Conservation (phyloP, 2,113 vertebrate genomes). For the Peucedramus taeniatus region DNA sequence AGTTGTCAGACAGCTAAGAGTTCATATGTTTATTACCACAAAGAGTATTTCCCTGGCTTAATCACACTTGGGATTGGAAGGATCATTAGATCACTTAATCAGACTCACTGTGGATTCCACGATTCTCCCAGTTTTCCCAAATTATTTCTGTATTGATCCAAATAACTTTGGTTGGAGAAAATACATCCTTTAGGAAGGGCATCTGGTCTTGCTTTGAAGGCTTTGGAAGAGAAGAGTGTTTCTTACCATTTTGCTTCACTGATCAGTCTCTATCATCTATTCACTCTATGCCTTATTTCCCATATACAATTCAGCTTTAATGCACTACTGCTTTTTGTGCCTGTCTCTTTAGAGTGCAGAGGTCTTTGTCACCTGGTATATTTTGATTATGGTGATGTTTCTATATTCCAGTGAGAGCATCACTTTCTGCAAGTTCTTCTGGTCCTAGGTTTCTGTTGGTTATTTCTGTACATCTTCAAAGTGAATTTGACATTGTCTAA, state of each 20-base stretch:
- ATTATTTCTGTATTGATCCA: not conserved
- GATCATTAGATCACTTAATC: not conserved
- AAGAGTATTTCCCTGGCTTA: not conserved
- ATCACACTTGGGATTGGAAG: not conserved
- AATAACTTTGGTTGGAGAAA: not conserved
- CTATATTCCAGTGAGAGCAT: not conserved
- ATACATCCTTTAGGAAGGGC: not conserved
- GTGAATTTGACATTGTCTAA: not conserved
- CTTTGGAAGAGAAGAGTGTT: not conserved
- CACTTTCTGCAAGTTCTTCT: not conserved
- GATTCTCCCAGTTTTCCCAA: not conserved
- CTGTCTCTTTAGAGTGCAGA: not conserved
- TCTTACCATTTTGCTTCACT: not conserved
- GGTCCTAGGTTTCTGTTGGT: not conserved
- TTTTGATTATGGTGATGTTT: not conserved
- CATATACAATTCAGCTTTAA: not conserved
- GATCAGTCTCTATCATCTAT: not conserved
- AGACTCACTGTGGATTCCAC: not conserved
- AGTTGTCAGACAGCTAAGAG: not conserved
- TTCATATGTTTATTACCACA: not conserved
- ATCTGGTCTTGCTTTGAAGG: not conserved
- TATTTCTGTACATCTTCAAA: not conserved
- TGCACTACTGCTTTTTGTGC: not conserved
- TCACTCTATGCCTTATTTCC: not conserved
- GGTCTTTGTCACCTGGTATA: not conserved